Conservation (phyloP, 1,140 invertebrate genomes). For the Pogonomyrmex californicus region DNA sequence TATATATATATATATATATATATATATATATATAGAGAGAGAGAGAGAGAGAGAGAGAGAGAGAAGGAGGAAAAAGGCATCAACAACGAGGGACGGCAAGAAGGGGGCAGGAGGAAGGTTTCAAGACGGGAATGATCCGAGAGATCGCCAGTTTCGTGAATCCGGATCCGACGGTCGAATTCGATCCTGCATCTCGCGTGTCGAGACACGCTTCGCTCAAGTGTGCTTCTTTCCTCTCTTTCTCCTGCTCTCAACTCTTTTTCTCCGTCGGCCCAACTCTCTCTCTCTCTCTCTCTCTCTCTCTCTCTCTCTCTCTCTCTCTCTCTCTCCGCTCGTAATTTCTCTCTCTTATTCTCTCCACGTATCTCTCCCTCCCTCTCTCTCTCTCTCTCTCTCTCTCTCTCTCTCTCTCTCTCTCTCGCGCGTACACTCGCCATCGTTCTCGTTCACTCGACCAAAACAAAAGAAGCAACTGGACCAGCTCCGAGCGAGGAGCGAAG, state of each 20-base stretch:
- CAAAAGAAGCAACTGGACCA: constrained; percentile 79
- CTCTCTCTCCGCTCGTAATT: constrained; percentile 34
- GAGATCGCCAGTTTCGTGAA: constrained; percentile 78
- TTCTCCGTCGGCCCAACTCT: background rate
- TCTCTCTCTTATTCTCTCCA: constrained; percentile 26
- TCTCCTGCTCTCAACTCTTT: constrained; percentile 39
- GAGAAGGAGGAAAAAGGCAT: constrained; percentile 33
- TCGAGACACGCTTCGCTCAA: constrained; percentile 84
- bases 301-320: too few relatives aligned
- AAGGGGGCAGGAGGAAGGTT: background rate
- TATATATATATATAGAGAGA: too few relatives aligned
- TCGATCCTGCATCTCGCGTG: constrained; percentile 84
- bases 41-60: background rate
- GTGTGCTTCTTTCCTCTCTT: constrained; percentile 77
- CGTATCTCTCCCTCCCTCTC: too few relatives aligned
- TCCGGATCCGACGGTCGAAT: constrained; percentile 81
- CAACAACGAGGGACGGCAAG: background rate
- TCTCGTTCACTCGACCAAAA: constrained; percentile 74
- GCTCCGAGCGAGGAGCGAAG: constrained; percentile 50
- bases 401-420: background rate
- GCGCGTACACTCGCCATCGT: constrained; percentile 51
- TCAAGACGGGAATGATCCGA: constrained; percentile 69
- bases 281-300: too few relatives aligned
- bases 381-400: too few relatives aligned
- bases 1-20: too few relatives aligned